A percentile compares a stretch with the other conserved stretches of the same genome.
phyloP scores from a whole-genome alignment of 2,888 invertebrate genomes.

The Physocephala rufipes region DNA sequence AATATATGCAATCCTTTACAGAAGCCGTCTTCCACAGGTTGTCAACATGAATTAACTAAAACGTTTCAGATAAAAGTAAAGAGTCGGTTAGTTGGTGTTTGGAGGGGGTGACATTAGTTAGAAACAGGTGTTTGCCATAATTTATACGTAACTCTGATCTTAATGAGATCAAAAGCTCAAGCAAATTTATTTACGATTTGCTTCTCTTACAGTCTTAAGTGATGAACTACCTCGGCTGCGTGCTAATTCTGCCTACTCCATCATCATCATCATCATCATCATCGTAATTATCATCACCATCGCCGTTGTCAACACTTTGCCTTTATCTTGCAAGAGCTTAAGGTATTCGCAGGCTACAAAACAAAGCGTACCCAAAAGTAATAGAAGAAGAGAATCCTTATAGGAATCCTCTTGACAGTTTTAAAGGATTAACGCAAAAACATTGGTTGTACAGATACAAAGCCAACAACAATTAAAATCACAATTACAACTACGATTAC shows the following conservation, averaged over 20 bases:
- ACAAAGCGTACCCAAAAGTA: not conserved
- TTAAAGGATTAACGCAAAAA: constrained; percentile 24
- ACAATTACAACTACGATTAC: not conserved
- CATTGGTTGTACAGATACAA: constrained; percentile 24
- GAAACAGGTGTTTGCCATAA: constrained; percentile 3
- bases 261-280: not conserved
- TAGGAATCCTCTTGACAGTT: not conserved
- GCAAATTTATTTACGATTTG: constrained; percentile 21
- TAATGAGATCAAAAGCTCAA: constrained; percentile 59
- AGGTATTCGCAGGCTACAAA: constrained; percentile 12
- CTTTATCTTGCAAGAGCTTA: constrained; percentile 12
- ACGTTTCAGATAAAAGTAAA: not conserved
- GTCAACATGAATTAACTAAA: constrained; percentile 16
- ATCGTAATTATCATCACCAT: not conserved
- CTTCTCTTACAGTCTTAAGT: not conserved
- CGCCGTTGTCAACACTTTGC: not conserved
- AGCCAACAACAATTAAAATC: not conserved
- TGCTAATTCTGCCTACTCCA: not conserved
- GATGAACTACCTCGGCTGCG: constrained; percentile 3
- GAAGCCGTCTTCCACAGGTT: constrained; percentile 5
- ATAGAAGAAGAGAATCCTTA: not conserved
- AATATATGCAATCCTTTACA: not conserved
- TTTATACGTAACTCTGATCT: constrained; percentile 47
- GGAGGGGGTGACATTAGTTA: not conserved
- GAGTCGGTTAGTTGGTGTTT: not conserved